Evolutionary conservation across 2,113 vertebrate genomes (phyloP).

Genomic region (Excalfactoria chinensis): DNA sequence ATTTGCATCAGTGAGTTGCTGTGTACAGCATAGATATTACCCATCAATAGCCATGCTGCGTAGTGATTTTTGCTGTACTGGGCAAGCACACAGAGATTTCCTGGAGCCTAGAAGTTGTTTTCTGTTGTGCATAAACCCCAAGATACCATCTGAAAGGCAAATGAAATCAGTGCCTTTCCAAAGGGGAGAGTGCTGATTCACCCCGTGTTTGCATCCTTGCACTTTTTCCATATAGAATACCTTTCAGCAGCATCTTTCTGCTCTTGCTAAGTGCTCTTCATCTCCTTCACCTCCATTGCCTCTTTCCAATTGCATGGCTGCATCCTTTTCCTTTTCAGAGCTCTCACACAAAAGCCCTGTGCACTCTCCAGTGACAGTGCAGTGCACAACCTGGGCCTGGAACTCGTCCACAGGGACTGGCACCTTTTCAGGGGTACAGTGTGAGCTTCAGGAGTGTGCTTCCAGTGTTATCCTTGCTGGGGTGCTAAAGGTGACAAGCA

Average conservation of each 20-base stretch:
- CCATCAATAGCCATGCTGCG: not conserved
- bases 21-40: rapidly evolving
- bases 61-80: not conserved
- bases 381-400: rapidly evolving
- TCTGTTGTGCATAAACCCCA: not conserved
- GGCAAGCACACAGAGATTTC: not conserved
- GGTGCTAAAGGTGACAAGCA: not conserved
- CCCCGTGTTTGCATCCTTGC: not conserved
- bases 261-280: not conserved
- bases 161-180: not conserved
- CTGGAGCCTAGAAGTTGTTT: not conserved
- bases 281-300: not conserved
- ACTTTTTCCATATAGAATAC: not conserved
- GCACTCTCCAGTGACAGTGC: rapidly evolving
- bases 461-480: not conserved
- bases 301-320: not conserved
- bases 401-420: not conserved
- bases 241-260: not conserved
- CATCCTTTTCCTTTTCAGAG: not conserved
- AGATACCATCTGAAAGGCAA: conserved; percentile 23
- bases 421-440: not conserved
- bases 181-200: conserved; percentile 21
- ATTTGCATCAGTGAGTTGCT: rapidly evolving
- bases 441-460: not conserved
- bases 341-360: not conserved